phyloP scores from a whole-genome alignment of 2,113 vertebrate genomes.

The Vulpes ferrilata region DNA sequence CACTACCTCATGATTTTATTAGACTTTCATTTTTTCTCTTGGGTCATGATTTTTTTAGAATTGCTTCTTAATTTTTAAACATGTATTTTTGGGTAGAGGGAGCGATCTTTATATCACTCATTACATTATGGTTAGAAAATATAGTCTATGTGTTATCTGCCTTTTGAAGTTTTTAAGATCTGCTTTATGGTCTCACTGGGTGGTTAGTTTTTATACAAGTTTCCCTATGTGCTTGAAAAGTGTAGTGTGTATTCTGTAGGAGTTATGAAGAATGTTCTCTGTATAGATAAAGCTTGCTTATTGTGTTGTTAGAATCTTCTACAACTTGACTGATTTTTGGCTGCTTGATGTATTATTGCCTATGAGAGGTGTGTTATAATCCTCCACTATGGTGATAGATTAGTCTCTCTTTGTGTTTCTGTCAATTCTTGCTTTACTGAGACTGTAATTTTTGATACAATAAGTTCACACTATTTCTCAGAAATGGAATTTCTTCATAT shows the following conservation, averaged over 20 bases:
- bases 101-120: background rate
- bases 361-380: background rate
- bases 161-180: background rate
- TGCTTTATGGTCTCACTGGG: background rate
- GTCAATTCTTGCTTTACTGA: background rate
- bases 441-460: background rate
- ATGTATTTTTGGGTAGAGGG: background rate
- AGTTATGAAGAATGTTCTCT: background rate
- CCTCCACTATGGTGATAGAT: background rate
- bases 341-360: background rate
- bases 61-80: constrained; percentile 39
- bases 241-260: background rate
- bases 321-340: background rate
- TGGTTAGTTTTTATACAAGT: background rate
- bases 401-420: background rate
- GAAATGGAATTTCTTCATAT: background rate
- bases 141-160: background rate
- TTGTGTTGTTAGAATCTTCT: background rate
- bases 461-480: background rate
- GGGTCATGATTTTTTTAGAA: background rate
- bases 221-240: background rate
- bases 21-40: background rate
- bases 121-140: background rate
- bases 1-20: background rate
- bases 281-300: background rate